A percentile compares a stretch with the other conserved stretches of the same genome.
Evolutionary conservation across 2,888 invertebrate species (phyloP).

Genomic region (Drosophila vallismaia): DNA sequence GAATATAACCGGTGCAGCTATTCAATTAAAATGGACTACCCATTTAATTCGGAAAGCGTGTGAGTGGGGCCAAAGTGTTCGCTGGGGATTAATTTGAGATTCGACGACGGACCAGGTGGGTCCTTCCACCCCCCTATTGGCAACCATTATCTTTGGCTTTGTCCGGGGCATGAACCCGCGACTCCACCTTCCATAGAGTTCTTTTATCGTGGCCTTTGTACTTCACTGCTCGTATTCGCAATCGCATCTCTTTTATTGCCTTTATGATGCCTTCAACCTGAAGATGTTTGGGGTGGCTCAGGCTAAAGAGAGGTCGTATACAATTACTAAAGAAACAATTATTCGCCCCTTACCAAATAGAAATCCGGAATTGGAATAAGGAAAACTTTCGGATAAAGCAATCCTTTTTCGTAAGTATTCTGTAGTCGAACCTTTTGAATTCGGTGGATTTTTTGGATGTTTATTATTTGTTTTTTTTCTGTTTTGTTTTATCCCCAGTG

Average conservation of each 20-base stretch:
- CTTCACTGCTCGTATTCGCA: constrained; percentile 31
- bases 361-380: too few species aligned
- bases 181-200: constrained; percentile 36
- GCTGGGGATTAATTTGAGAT: constrained; percentile 66
- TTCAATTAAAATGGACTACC: constrained; percentile 67
- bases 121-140: background rate
- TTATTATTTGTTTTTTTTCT: constrained; percentile 10
- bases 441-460: constrained; percentile 7
- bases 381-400: too few species aligned
- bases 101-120: constrained; percentile 16
- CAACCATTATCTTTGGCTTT: constrained; percentile 31
- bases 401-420: background rate
- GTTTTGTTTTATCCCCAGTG: constrained; percentile 51
- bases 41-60: constrained; percentile 26
- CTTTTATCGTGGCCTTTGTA: constrained; percentile 67
- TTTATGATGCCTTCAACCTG: constrained; percentile 36
- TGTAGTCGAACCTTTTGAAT: background rate
- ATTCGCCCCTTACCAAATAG: too few species aligned
- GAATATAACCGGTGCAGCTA: constrained; percentile 52
- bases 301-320: too few species aligned
- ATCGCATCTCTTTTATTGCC: constrained; percentile 66
- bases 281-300: too few species aligned
- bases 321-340: background rate
- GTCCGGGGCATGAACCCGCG: constrained; percentile 25
- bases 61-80: constrained; percentile 56